These are phyloP conservation scores for Calidris pygmaea DNA, from an alignment of 2,113 vertebrate genomes.

Conservation along the genomic window DNA sequence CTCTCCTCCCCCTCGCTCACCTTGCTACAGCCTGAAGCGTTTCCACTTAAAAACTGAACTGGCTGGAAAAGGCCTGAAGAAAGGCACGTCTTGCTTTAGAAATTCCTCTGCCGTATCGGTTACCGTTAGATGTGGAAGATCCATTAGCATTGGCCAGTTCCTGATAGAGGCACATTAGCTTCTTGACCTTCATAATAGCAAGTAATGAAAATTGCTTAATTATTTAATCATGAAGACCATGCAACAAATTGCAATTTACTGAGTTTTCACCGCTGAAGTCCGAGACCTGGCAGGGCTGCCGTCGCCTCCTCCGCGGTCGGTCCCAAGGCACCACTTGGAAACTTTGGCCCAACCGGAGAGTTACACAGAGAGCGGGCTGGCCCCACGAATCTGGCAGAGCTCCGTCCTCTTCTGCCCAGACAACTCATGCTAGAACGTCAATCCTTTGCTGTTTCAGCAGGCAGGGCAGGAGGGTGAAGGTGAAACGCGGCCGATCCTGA, in stretches of 20 bases:
- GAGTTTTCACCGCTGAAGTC: background rate
- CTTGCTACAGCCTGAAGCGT: background rate
- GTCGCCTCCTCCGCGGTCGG: background rate
- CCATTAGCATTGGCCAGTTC: background rate
- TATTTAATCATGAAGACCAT: background rate
- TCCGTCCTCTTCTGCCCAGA: background rate
- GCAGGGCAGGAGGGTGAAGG: background rate
- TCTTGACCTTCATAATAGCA: background rate
- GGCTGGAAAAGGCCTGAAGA: background rate
- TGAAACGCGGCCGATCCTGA: background rate
- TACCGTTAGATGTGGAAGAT: background rate
- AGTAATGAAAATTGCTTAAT: conserved; percentile 24
- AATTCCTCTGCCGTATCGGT: background rate
- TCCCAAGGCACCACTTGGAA: background rate
- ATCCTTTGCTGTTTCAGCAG: background rate
- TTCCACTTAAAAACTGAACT: background rate
- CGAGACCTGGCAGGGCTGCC: background rate
- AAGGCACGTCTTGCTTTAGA: background rate
- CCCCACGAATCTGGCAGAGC: background rate
- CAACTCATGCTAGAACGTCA: background rate
- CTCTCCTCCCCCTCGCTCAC: background rate
- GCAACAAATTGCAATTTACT: background rate
- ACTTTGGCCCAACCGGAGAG: background rate
- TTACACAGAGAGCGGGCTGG: background rate
- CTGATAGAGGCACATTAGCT: background rate